Base-by-base conservation (phyloP, 1,140 invertebrate species). In the Ips typographus region DNA sequence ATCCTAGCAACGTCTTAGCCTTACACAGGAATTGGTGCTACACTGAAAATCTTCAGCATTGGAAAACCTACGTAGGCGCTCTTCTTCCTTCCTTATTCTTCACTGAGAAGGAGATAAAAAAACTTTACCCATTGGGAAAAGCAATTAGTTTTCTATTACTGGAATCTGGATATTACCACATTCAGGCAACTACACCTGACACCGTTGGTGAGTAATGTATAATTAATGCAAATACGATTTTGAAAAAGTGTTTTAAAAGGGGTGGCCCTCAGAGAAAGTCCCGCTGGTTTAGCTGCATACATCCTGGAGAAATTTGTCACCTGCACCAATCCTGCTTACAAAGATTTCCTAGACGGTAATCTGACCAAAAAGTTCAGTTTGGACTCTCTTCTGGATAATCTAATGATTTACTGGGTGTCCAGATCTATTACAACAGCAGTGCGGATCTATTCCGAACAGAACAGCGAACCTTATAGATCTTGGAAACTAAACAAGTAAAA, bases 181-280 rank as follows among this genome's bases (percentile, higher is more conserved):
- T 96, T 38, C 94, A 97, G 81, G 84, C 92, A 1, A 94, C 93
- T 0, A 96, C 95, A 80, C 95, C 95, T 4, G 94, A 97, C 77
- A 97, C 95, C 8, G 82, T 96, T 65, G 93, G 91, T 91, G 78
- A 71, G 69, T 44, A 44, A 4, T 44, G 4, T 8, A 44, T 44
- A 44, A 5, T 44, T 8, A 44, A 5, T 44, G 43, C 43, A 44
- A 4, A 4, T 44, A 44, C 43, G 22, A 22, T 44, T 44, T 44
- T 44, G 43, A 4, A 8, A 5, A 44, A 44, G 8, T 44, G 43
- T 44, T 44, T 5, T 5, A 44, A 44, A 44, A 87, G 88, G 88
- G 61, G 82, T 84, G 8, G 87, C 84, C 1, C 73, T 91, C 60
- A 78, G 81, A 1, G 84, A 89, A 62, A 89, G 89, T 4, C 93